Base-by-base conservation (phyloP, 2,113 vertebrate species). In the Oryzias javanicus region DNA sequence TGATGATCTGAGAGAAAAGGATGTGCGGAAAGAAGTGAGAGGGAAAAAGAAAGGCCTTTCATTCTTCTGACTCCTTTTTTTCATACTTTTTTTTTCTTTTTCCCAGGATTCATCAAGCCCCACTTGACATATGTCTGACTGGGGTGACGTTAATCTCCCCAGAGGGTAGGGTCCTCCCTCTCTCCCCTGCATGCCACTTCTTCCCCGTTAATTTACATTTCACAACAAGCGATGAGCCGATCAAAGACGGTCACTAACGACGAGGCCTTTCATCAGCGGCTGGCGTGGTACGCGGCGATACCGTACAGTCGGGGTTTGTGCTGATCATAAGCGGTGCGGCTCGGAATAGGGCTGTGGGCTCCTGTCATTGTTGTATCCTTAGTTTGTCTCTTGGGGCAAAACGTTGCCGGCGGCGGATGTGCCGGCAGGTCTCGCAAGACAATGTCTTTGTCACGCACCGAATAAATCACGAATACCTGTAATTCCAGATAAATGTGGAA, bases 101-200 rank as follows among this genome's bases (percentile, higher is more conserved):
- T 74, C 85, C 55, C 74, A 82, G 79, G 84, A 88, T 87, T 90
- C 90, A 90, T 90, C 89, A 89, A 91, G 83, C 82, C 87, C 88
- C 89, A 81, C 85, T 89, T 91, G 91, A 91, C 90, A 90, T 77
- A 83, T 88, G 87, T 88, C 83, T 89, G 88, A 88, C 83, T 84
- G 58, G 60, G 78, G 84, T 89, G 88, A 83, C 78, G 76, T 84
- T 86, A 87, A 88, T 84, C 87, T 91, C 91, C 89, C 85, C 72
- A 78, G 89, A 91, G 91, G 89, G 86, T 69, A 72, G 73, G 73
- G 82, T 79, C 82, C 82, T 3, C 80, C 79, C 71, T 80, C 72
- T 76, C 85, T 75, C 80, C 74, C 66, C 59, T 53, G 51, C 79
- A 49, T 73, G 82, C 84, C 78, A 81, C 83, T 83, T 76, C 85